phyloP scores from a whole-genome alignment of 2,113 vertebrate species.

The rabbit (Oryctolagus cuniculus) region mOryCun1.1 NC_091435.1:126606501-126607000 shows the following conservation, averaged over 20 bases:
- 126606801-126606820: not conserved
- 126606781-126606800: not conserved
- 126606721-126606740: not conserved
- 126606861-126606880: not conserved
- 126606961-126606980: not conserved
- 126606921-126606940: not conserved
- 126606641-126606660: not conserved
- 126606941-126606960: not conserved
- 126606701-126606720: not conserved
- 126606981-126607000: not conserved
- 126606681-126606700: not conserved
- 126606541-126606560: not conserved
- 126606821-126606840: not conserved
- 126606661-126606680: constrained; percentile 12
- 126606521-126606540: not conserved
- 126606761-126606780: not conserved
- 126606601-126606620: not conserved
- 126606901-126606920: not conserved
- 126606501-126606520: not conserved
- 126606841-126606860: constrained; percentile 27
- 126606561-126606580: not conserved
- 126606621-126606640: not conserved
- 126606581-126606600: not conserved
- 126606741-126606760: not conserved
- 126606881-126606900: not conserved